phyloP scores from a whole-genome alignment of 2,113 vertebrate species.

The Leucopsar rothschildi region DNA sequence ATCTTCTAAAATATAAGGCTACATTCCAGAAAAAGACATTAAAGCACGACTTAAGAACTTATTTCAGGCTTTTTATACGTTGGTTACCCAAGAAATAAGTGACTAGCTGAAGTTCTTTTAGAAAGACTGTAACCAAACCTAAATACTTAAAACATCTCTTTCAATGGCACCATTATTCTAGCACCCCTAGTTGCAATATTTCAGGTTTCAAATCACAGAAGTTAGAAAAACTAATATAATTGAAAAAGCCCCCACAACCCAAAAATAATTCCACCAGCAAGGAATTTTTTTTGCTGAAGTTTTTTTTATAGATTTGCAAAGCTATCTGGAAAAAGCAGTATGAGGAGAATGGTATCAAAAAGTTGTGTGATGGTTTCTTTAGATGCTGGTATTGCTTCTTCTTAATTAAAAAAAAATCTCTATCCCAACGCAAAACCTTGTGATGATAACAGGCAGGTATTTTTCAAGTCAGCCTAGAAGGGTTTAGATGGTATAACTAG shows the following conservation, averaged over 20 bases:
- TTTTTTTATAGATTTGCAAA: not conserved
- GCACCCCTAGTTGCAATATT: not conserved
- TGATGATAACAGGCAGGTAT: not conserved
- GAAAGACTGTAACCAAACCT: not conserved
- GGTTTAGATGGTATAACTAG: not conserved
- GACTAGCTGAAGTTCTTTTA: not conserved
- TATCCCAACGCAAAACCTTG: not conserved
- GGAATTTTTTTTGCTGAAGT: not conserved
- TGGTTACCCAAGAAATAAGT: not conserved
- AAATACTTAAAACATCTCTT: not conserved
- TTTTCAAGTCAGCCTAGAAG: not conserved
- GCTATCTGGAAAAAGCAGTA: not conserved
- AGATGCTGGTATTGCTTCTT: not conserved
- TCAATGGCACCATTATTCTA: not conserved
- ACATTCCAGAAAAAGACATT: not conserved
- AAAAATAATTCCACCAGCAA: not conserved
- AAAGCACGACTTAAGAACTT: not conserved
- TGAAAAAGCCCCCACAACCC: fast-evolving
- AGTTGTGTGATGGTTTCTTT: not conserved
- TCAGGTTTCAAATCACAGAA: not conserved
- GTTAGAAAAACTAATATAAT: not conserved
- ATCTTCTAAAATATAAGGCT: not conserved
- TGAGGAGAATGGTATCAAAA: not conserved
- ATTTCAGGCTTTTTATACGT: not conserved
- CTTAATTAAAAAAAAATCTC: not conserved